Base-by-base conservation (phyloP, 2,888 invertebrate species). In the Apocheima hispidaria region DNA sequence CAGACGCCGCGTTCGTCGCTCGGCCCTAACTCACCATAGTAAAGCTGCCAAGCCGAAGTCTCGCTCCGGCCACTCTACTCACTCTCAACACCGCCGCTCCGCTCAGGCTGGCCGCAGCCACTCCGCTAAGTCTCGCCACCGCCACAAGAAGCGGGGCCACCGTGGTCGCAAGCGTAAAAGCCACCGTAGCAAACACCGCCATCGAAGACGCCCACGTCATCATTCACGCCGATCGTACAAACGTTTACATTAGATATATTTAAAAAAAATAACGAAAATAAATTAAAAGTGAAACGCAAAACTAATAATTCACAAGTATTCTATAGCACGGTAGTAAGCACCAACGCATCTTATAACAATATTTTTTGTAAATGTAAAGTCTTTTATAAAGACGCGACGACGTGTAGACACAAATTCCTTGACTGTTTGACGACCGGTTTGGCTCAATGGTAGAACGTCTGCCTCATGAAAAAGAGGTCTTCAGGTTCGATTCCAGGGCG, bases 1-100 rank as follows among this genome's bases (percentile, higher is more conserved):
- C 28, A 40, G 20, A 21, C 55, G 40, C 10, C 55, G 46, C 26
- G 21, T 43, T 28, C 54, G 48, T 20, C 40, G 18, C 12, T 40
- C 21, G 18, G 14, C 40, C 16, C 4, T 23, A 10, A 26, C 18
- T 12, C 3, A 12, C 9, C 21, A 21, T n/a, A 35, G 9, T 0
- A 23, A 49, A 35, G 35, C 12, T 6, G 20, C 5, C 28, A 23
- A 44, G 10, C 9, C 41, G 4, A 28, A 44, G 44, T 16, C 26
- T 10, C 44, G 28, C 1, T 16, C 28, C 10, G 7, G 10, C 26
- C 14, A 3, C 16, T 2, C n/a, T 14, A 23, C 23, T 9, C 28
- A 28, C 5, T 5, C 14, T 43, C 23, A 23, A 7, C 4, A n/a
- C 9, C 20, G 21, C 4, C 3, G 6, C 12, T 3, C 21, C 4